Conservation (phyloP, 1,140 invertebrate species). For the Aphis craccivora region DNA sequence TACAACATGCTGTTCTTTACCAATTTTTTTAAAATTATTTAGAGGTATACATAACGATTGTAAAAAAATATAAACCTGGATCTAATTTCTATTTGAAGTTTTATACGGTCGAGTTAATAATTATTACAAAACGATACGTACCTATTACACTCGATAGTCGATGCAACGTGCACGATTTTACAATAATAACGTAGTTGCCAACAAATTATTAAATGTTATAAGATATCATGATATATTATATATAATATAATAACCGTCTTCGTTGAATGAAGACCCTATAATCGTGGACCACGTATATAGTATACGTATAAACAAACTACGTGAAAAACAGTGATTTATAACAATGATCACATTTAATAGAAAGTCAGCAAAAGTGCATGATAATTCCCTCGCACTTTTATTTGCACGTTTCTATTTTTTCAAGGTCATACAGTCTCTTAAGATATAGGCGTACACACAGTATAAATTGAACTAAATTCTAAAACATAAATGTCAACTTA, state of each 20-base stretch:
- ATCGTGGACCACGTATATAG: background rate
- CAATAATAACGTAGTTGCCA: background rate
- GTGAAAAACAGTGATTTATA: background rate
- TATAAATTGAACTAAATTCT: background rate
- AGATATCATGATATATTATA: background rate
- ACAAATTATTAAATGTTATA: slow-evolving; percentile 19
- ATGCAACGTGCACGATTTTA: background rate
- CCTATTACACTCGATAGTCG: background rate
- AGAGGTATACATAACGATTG: background rate
- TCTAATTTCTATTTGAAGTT: background rate
- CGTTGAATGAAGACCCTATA: background rate
- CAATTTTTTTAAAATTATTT: background rate
- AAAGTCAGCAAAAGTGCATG: background rate
- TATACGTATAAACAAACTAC: background rate
- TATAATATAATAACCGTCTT: background rate
- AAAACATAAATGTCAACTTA: background rate
- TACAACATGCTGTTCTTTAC: background rate
- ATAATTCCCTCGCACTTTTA: background rate
- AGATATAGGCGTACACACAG: too few relatives aligned
- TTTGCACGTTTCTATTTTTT: background rate
- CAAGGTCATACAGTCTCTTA: background rate
- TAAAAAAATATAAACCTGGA: background rate
- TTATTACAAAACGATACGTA: background rate
- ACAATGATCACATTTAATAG: background rate
- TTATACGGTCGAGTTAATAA: background rate